A percentile compares a stretch with the other conserved stretches of the same genome.
These are phyloP conservation scores for Lochmaea crataegi DNA, from an alignment of 2,888 invertebrate species.

Conservation along the genomic window DNA sequence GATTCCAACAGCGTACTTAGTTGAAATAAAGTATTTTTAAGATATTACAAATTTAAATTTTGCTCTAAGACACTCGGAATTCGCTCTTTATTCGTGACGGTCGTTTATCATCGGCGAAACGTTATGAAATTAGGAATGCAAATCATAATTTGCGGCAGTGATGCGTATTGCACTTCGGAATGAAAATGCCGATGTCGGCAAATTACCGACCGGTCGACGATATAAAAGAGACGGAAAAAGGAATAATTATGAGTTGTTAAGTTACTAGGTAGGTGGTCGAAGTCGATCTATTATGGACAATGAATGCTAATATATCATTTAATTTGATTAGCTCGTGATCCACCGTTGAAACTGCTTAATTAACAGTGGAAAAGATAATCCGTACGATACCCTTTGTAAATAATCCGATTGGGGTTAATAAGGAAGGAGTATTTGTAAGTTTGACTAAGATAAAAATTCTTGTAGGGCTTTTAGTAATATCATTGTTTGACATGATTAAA, in stretches of 20 bases:
- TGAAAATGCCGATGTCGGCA: slow-evolving; percentile 5
- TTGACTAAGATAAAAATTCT: no score
- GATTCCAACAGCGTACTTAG: neutral
- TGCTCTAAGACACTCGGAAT: neutral
- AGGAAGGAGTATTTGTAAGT: neutral
- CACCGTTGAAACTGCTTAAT: neutral
- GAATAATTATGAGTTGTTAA: slow-evolving; percentile 6
- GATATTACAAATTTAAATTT: neutral
- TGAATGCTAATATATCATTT: slow-evolving; percentile 2
- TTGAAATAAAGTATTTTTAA: neutral
- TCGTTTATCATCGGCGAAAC: neutral
- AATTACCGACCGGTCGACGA: slow-evolving; percentile 9
- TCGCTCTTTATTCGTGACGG: neutral
- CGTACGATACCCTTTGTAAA: neutral
- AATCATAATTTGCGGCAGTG: neutral
- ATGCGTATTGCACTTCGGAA: neutral
- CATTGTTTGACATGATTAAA: no score
- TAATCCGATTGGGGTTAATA: neutral
- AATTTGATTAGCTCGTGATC: slow-evolving; percentile 1
- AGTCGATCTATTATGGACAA: neutral
- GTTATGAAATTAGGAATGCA: slow-evolving; percentile 9
- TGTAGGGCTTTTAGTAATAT: no score
- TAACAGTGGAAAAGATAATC: neutral
- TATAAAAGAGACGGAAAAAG: slow-evolving; percentile 6
- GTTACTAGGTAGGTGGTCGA: neutral